These are phyloP conservation scores for Decapterus maruadsi DNA, from an alignment of 2,797 vertebrate species.

Conservation along the genomic window DNA sequence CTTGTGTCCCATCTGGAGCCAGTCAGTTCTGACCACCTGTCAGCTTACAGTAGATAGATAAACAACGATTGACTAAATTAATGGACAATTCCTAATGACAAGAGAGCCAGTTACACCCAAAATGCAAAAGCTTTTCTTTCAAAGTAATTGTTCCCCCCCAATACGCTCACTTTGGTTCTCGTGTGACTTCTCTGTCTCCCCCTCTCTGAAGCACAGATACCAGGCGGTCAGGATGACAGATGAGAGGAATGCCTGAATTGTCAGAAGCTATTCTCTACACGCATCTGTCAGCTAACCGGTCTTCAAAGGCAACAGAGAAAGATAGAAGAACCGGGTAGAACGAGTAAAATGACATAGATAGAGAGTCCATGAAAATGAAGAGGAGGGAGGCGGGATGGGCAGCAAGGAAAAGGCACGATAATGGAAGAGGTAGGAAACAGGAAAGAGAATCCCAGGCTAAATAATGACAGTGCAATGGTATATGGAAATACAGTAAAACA, in stretches of 20 bases:
- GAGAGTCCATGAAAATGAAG: slow-evolving; percentile 49
- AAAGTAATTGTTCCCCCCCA: slow-evolving; percentile 57
- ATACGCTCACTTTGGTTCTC: slow-evolving; percentile 17
- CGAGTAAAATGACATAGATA: slow-evolving; percentile 51
- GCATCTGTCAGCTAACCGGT: slow-evolving; percentile 72
- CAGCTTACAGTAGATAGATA: slow-evolving; percentile 18
- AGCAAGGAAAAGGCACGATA: slow-evolving; percentile 18
- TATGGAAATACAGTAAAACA: slow-evolving; percentile 9
- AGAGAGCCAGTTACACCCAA: slow-evolving; percentile 24
- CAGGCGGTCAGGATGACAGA: slow-evolving; percentile 64
- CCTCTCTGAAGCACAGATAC: slow-evolving; percentile 36
- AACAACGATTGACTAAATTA: slow-evolving; percentile 20
- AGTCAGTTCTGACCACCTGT: slow-evolving; percentile 13
- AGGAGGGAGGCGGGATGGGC: background rate
- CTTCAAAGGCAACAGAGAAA: slow-evolving; percentile 57
- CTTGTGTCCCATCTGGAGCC: background rate
- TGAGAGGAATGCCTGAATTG: slow-evolving; percentile 65
- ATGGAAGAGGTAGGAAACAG: slow-evolving; percentile 20
- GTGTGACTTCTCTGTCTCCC: slow-evolving; percentile 22
- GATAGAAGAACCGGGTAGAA: slow-evolving; percentile 51
- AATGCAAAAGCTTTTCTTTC: slow-evolving; percentile 27
- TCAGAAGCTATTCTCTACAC: slow-evolving; percentile 71
- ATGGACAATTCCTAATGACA: slow-evolving; percentile 41
- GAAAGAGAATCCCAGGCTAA: background rate
- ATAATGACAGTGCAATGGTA: background rate